Percentiles rank a stretch among this genome's conserved stretches.
These are phyloP conservation scores for Bradypodion ventrale DNA, from an alignment of 2,797 vertebrate species.

Conservation along the genomic window DNA sequence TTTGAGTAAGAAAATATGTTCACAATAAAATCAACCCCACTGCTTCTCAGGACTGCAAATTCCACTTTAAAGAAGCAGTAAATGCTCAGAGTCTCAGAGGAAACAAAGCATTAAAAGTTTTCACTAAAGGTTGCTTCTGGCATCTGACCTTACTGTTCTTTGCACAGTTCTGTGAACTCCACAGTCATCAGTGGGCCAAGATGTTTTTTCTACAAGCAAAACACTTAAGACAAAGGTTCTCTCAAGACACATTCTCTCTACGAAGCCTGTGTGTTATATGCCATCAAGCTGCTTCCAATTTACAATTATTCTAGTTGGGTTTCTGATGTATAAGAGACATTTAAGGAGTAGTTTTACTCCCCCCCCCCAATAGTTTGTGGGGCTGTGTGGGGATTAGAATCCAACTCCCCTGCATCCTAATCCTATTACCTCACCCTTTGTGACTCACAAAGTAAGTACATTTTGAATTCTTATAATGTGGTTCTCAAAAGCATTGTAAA, in stretches of 20 bases:
- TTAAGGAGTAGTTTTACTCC: no score
- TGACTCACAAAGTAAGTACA: neutral
- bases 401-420: no score
- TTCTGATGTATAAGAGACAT: no score
- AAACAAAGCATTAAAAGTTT: constrained; percentile 33
- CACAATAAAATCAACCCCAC: constrained; percentile 41
- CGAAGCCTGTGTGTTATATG: neutral
- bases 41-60: constrained; percentile 34
- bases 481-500: neutral
- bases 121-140: constrained; percentile 24
- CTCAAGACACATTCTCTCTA: neutral
- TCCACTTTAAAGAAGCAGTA: constrained; percentile 57
- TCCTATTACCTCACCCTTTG: no score
- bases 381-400: no score
- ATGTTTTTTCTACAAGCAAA: constrained; percentile 22
- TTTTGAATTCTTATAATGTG: neutral
- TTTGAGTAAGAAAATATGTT: constrained; percentile 36
- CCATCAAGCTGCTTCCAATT: no score
- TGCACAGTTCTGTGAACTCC: neutral
- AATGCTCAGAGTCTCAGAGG: constrained; percentile 44
- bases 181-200: constrained; percentile 8
- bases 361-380: no score
- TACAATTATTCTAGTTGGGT: no score
- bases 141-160: constrained; percentile 20
- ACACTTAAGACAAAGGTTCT: neutral